A percentile compares a stretch with the other conserved stretches of the same genome.
phyloP scores from a whole-genome alignment of 2,888 invertebrate genomes.

The Cylloceria caligata region DNA sequence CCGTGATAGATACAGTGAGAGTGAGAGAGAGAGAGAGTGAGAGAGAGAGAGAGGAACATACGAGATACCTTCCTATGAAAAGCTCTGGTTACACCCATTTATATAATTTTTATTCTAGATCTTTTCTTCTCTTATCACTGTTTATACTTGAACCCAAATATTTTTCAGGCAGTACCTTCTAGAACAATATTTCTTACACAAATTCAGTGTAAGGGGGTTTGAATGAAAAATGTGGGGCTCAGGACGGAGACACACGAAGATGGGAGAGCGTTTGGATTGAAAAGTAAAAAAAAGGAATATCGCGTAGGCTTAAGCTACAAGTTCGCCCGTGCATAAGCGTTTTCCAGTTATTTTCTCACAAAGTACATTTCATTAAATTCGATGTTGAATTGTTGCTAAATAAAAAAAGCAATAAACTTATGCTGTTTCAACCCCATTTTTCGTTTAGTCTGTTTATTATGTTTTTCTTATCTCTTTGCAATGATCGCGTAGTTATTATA shows the following conservation, averaged over 20 bases:
- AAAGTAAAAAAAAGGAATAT: slow-evolving; percentile 16
- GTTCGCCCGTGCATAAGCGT: slow-evolving; percentile 31
- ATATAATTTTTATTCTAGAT: slow-evolving; percentile 56
- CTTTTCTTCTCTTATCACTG: slow-evolving; percentile 64
- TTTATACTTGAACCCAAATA: slow-evolving; percentile 72
- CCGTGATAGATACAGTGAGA: neutral
- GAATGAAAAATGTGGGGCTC: neutral
- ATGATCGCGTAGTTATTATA: slow-evolving; percentile 22
- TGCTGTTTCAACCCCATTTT: slow-evolving; percentile 28
- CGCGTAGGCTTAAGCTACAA: slow-evolving; percentile 12
- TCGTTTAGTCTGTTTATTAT: slow-evolving; percentile 7
- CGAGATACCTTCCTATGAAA: slow-evolving; percentile 72
- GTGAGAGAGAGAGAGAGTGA: slow-evolving; percentile 16
- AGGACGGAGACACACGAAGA: slow-evolving; percentile 29
- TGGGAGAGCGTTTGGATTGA: slow-evolving; percentile 14
- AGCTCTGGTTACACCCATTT: slow-evolving; percentile 70
- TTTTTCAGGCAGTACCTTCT: slow-evolving; percentile 74
- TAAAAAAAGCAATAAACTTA: too few relatives aligned
- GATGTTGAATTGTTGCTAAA: slow-evolving; percentile 50
- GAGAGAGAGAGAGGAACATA: slow-evolving; percentile 33
- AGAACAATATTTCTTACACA: slow-evolving; percentile 79
- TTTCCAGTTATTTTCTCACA: neutral
- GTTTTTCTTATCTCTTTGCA: slow-evolving; percentile 3
- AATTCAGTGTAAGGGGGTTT: slow-evolving; percentile 50
- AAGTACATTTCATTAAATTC: slow-evolving; percentile 39